Percentiles rank a stretch among this genome's conserved stretches.
Conservation (phyloP, 2,113 vertebrate species). For the Caretta caretta region DNA sequence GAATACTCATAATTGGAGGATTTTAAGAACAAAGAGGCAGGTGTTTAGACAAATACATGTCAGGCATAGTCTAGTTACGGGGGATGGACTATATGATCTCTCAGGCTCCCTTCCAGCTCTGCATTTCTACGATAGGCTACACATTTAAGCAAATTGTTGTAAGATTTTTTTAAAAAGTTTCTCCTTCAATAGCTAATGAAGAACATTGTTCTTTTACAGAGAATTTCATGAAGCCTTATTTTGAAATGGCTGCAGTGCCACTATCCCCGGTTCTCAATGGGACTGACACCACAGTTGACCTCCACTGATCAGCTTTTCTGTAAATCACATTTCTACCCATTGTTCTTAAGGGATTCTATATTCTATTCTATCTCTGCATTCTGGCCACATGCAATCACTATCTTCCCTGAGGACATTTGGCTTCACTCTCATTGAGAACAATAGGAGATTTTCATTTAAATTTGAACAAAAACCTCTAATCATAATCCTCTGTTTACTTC, state of each 20-base stretch:
- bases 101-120: no score
- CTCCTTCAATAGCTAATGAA: background rate
- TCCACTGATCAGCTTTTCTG: background rate
- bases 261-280: background rate
- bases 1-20: no score
- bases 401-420: background rate
- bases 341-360: slow-evolving; percentile 34
- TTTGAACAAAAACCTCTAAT: background rate
- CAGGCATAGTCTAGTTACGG: no score
- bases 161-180: background rate
- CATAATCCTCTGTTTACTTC: background rate
- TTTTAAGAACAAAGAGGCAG: no score
- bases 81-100: no score
- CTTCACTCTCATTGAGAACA: slow-evolving; percentile 18
- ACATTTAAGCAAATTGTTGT: no score
- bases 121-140: no score
- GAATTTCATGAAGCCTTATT: background rate
- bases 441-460: background rate
- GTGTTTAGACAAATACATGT: no score
- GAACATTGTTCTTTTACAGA: background rate
- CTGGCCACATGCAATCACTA: background rate
- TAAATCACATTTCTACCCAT: background rate
- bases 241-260: background rate
- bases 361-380: background rate
- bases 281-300: background rate